phyloP scores from a whole-genome alignment of 23 tunicate species.

The Trididemnum clinides region DNA sequence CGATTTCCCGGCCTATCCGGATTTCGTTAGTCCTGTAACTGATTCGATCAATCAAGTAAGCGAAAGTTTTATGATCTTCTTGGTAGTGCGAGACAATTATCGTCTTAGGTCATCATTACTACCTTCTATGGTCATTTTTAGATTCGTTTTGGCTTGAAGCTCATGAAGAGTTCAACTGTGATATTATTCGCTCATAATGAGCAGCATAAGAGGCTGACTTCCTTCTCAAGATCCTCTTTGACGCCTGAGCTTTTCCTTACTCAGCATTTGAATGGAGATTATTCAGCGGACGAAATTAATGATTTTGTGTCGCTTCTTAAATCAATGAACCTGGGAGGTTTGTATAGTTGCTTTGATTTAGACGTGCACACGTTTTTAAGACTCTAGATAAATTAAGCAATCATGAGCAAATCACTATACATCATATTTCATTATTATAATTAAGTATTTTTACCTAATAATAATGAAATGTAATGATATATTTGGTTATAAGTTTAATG shows the following conservation, averaged over 20 bases:
- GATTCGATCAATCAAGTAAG: conserved; percentile 47
- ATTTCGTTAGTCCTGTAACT: conserved; percentile 32
- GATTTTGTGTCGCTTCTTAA: background rate
- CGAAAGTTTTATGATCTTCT: background rate
- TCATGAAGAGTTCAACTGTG: background rate
- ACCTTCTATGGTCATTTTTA: too few species aligned
- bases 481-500: too few species aligned
- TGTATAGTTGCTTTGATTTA: too few species aligned
- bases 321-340: background rate
- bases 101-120: too few species aligned
- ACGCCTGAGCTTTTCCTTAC: background rate
- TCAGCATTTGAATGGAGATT: background rate
- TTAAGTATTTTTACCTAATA: too few species aligned
- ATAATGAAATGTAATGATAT: too few species aligned
- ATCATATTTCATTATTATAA: too few species aligned
- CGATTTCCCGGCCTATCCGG: conserved; percentile 46
- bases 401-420: too few species aligned
- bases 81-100: too few species aligned
- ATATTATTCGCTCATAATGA: background rate
- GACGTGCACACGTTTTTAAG: too few species aligned
- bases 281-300: background rate
- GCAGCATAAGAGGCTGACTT: background rate
- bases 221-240: background rate
- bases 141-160: conserved; percentile 39
- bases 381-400: too few species aligned